These are phyloP conservation scores for Rugalucina vietnamica DNA, from an alignment of 2,888 invertebrate genomes.

Conservation along the genomic window DNA sequence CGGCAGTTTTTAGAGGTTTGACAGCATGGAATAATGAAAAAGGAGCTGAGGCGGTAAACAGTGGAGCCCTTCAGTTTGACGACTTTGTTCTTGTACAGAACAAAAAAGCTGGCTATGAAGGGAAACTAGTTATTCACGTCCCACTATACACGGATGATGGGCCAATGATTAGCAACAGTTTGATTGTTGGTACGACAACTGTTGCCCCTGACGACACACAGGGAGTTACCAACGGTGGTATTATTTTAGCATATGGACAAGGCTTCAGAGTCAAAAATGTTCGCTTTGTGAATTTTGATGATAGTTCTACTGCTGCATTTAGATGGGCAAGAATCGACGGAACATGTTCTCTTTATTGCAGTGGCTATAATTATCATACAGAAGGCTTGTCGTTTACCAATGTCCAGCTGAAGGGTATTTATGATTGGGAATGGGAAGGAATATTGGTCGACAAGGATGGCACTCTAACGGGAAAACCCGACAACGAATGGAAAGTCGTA, in stretches of 20 bases:
- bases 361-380: conserved; percentile 73
- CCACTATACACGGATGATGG: conserved; percentile 49
- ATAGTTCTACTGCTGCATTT: conserved; percentile 58
- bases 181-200: conserved; percentile 59
- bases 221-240: conserved; percentile 65
- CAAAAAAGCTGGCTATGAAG: conserved; percentile 77
- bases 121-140: conserved; percentile 45
- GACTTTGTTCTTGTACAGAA: conserved; percentile 77
- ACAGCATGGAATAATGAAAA: conserved; percentile 81
- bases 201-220: conserved; percentile 42
- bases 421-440: conserved; percentile 71
- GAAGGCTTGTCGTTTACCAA: conserved; percentile 64
- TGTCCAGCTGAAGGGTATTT: conserved; percentile 66
- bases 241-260: conserved; percentile 74
- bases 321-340: conserved; percentile 71
- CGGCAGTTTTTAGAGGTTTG: conserved; percentile 67
- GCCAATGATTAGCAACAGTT: conserved; percentile 51
- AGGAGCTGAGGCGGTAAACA: conserved; percentile 79
- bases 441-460: conserved; percentile 78
- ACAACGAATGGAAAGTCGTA: conserved; percentile 63
- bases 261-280: conserved; percentile 71
- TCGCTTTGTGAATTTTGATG: conserved; percentile 60
- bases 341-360: conserved; percentile 68
- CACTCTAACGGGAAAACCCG: conserved; percentile 67
- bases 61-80: conserved; percentile 75